phyloP scores from a whole-genome alignment of 2,888 invertebrate species.

The Cheiracanthium punctorium region DNA sequence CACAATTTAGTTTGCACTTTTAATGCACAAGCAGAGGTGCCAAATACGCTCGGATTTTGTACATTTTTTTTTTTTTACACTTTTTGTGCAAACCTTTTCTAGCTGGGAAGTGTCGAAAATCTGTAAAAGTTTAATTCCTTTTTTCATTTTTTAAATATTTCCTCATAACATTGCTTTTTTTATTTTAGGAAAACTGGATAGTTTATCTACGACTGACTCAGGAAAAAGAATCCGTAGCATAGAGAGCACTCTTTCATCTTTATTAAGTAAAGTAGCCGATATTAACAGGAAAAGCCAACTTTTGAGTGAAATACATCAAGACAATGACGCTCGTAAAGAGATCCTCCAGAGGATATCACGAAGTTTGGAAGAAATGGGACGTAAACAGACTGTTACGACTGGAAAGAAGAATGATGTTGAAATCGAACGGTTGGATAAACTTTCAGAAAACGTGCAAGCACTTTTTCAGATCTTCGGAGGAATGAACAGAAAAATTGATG shows the following conservation, averaged over 20 bases:
- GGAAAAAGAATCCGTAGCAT: slow-evolving; percentile 77
- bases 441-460: slow-evolving; percentile 63
- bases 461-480: slow-evolving; percentile 63
- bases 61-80: too few species aligned
- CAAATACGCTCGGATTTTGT: too few species aligned
- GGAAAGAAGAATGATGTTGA: slow-evolving; percentile 53
- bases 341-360: slow-evolving; percentile 56
- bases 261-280: slow-evolving; percentile 55
- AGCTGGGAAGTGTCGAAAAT: too few species aligned
- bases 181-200: slow-evolving; percentile 51
- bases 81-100: too few species aligned
- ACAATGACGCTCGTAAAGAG: slow-evolving; percentile 41
- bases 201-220: slow-evolving; percentile 75
- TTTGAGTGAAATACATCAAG: slow-evolving; percentile 59
- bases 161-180: too few species aligned
- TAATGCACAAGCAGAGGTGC: too few species aligned
- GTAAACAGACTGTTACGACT: slow-evolving; percentile 37
- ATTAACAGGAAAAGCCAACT: slow-evolving; percentile 54
- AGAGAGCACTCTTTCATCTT: slow-evolving; percentile 59
- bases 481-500: slow-evolving; percentile 61
- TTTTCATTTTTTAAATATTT: too few species aligned
- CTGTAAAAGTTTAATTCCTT: too few species aligned
- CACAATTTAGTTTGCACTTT: too few species aligned
- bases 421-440: slow-evolving; percentile 49
- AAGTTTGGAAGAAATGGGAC: slow-evolving; percentile 43